phyloP scores from a whole-genome alignment of 2,888 invertebrate species.

The Clostera curtula region DNA sequence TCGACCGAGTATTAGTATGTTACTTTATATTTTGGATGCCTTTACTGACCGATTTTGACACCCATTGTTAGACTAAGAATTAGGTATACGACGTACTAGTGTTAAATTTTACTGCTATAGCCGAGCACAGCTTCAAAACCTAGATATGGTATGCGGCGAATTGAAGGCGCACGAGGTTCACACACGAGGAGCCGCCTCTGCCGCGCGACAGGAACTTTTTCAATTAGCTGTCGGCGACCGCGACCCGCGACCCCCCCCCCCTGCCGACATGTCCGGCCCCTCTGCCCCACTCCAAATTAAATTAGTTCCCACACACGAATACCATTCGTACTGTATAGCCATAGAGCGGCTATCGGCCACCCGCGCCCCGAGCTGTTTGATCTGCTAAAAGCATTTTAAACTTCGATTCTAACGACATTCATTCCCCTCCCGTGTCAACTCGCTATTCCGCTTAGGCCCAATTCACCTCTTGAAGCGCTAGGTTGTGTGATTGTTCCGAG shows the following conservation, averaged over 20 bases:
- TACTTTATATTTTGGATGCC: too few species aligned
- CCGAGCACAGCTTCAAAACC: too few species aligned
- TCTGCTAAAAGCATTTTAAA: conserved; percentile 32
- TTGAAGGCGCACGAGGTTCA: conserved; percentile 26
- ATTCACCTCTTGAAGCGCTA: too few species aligned
- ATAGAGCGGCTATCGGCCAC: conserved; percentile 22
- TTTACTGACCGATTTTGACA: too few species aligned
- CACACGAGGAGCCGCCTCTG: conserved; percentile 17
- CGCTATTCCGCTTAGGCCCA: too few species aligned
- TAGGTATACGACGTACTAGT: too few species aligned
- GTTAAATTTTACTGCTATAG: too few species aligned
- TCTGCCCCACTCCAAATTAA: conserved; percentile 47
- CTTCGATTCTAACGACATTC: conserved; percentile 13
- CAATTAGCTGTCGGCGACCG: conserved; percentile 54
- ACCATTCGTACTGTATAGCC: too few species aligned
- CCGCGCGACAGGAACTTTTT: conserved; percentile 53
- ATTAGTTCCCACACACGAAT: conserved; percentile 43
- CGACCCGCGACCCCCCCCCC: conserved; percentile 10
- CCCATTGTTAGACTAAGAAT: too few species aligned
- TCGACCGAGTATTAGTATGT: too few species aligned
- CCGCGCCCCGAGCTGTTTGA: conserved; percentile 26
- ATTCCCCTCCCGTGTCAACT: background rate
- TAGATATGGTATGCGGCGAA: too few species aligned
- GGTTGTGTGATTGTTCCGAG: too few species aligned
- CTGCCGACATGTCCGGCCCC: conserved; percentile 25